Evolutionary conservation across 2,113 vertebrate genomes (phyloP).

Genomic region (Hiodon alosoides): DNA sequence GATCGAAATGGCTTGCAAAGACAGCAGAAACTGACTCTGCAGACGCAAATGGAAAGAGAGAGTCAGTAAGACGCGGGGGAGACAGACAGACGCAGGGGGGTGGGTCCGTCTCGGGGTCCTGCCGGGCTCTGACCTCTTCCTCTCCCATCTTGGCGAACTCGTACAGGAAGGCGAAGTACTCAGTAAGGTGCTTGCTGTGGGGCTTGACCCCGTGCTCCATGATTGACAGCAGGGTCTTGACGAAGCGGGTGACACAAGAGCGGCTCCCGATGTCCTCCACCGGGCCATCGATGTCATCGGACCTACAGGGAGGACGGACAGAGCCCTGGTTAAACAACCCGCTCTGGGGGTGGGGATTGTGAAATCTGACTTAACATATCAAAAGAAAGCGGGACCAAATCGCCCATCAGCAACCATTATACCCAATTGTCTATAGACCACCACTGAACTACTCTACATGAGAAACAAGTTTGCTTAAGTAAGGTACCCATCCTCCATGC

Average conservation of each 20-base stretch:
- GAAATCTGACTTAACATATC: too few relatives aligned
- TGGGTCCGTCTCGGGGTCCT: too few relatives aligned
- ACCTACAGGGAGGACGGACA: slow-evolving; percentile 54
- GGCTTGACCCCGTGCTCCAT: slow-evolving; percentile 99
- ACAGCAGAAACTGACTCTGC: slow-evolving; percentile 96
- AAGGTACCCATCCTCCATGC: slow-evolving; percentile 91
- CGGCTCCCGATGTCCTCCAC: slow-evolving; percentile 97
- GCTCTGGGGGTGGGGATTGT: too few relatives aligned
- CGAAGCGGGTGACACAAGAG: slow-evolving; percentile 94
- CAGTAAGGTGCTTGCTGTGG: slow-evolving; percentile 97
- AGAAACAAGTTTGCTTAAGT: too few relatives aligned
- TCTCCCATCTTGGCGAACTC: slow-evolving; percentile 99
- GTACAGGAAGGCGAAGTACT: slow-evolving; percentile 96
- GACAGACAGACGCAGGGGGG: too few relatives aligned
- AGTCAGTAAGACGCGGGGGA: background rate
- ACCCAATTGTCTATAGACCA: too few relatives aligned
- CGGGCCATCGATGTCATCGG: slow-evolving; percentile 93
- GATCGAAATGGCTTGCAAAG: slow-evolving; percentile 94
- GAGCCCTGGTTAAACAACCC: too few relatives aligned
- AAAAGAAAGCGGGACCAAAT: too few relatives aligned
- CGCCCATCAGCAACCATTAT: too few relatives aligned
- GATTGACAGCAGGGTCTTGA: slow-evolving; percentile 91
- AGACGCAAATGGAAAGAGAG: slow-evolving; percentile 27
- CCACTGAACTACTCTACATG: too few relatives aligned
- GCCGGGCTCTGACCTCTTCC: slow-evolving; percentile 74